Base-by-base conservation (phyloP, 1,140 invertebrate species). In the Drosophila insularis region DNA sequence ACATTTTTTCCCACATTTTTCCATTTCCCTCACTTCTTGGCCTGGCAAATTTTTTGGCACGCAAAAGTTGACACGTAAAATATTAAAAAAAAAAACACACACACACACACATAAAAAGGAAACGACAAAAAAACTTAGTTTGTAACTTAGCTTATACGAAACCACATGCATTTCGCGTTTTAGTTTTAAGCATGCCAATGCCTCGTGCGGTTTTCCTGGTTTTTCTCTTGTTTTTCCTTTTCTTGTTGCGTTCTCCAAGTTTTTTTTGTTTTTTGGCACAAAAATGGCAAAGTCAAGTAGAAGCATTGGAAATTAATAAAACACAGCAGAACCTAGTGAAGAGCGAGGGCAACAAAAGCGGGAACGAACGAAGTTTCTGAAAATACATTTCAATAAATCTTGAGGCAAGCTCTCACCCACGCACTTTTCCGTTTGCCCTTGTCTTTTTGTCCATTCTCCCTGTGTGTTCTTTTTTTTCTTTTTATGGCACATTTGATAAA, bases 31-130 rank as follows among this genome's bases (percentile, higher is more conserved):
- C 19, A 4, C 43, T 50, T 43, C 43, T 31, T 14, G n/a, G 70
- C 39, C 61, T 32, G 53, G 55, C 63, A 71, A 50, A 78, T 64
- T 74, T 74, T 71, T 78, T 78, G 75, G 76, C 76, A 75, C 72
- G 64, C 72, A 75, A 75, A 78, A 75, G 76, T 75, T 78, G 72
- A 78, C 76, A 78, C 76, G 76, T 78, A 78, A 78, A 78, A 78
- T 78, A 78, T 78, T 68, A 75, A 68, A 56, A 73, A 58, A 62
- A 67, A 59, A 17, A 11, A 32, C 6, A 32, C 1, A 35, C 7
- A 35, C 8, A 35, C 27, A 27, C 5, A 27, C 27, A 46, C 14
- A 17, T 0, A 46, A 3, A 46, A 17, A 6, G 17, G 19, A 17
- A 46, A 46, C 6, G 17, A 46, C 7, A 10, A 46, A 8, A 17